Conservation (phyloP, 2,888 invertebrate species). For the Erebia epiphron region DNA sequence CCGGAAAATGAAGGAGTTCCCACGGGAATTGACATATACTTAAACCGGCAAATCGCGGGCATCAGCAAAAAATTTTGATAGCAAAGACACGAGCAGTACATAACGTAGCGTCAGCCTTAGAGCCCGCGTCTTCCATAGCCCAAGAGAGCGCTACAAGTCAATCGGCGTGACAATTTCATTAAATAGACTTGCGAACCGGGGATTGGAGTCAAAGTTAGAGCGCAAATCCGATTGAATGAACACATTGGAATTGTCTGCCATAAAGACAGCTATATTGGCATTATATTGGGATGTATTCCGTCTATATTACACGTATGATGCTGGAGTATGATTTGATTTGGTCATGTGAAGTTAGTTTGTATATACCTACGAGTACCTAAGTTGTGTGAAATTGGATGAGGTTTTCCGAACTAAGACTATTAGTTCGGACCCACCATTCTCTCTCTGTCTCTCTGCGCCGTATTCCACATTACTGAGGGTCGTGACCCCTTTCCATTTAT, state of each 20-base stretch:
- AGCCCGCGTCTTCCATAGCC: background rate
- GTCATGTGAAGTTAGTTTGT: background rate
- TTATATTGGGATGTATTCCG: background rate
- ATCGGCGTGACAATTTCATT: slow-evolving; percentile 14
- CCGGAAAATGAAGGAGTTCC: no score
- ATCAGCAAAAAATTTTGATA: no score
- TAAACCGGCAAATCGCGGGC: no score
- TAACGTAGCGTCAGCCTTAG: background rate
- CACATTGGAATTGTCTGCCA: slow-evolving; percentile 10
- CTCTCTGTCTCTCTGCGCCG: no score
- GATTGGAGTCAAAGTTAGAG: slow-evolving; percentile 11
- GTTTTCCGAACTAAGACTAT: no score
- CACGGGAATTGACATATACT: no score
- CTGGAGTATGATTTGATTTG: background rate
- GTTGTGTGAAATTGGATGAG: no score
- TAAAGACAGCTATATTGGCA: slow-evolving; percentile 5
- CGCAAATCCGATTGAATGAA: slow-evolving; percentile 12
- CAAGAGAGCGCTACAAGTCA: slow-evolving; percentile 3
- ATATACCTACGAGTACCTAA: background rate
- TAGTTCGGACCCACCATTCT: no score
- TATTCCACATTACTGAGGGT: no score
- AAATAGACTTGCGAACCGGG: slow-evolving; percentile 4
- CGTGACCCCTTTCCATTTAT: no score
- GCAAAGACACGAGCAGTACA: no score
- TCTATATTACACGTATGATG: background rate